Evolutionary conservation across 2,113 vertebrate genomes (phyloP).

Genomic region (Okapia johnstoni): DNA sequence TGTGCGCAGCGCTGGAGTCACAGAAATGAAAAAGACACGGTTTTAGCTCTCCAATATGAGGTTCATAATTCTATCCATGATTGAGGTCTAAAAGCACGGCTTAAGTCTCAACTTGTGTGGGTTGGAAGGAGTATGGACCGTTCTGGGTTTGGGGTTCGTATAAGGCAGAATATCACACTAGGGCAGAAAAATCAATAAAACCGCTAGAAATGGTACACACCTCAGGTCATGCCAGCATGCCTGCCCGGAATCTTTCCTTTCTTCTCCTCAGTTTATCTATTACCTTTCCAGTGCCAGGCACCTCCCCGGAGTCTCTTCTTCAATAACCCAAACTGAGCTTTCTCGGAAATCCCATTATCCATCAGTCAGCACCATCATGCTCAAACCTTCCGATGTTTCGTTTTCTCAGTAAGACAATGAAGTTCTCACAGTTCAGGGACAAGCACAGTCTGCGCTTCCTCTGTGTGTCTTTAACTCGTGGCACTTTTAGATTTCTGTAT

Average conservation of each 20-base stretch:
- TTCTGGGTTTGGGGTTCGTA: not conserved
- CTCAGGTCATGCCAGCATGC: not conserved
- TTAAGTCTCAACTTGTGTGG: not conserved
- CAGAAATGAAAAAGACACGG: not conserved
- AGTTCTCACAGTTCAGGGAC: not conserved
- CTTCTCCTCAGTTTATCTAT: not conserved
- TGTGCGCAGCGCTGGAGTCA: not conserved
- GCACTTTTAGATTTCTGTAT: not conserved
- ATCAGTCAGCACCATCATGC: not conserved
- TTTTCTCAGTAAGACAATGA: not conserved
- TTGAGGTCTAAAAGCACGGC: not conserved
- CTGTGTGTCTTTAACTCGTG: not conserved
- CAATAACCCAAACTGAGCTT: not conserved
- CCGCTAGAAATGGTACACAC: rapidly evolving
- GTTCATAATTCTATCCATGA: not conserved
- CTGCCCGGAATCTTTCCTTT: not conserved
- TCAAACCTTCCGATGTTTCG: not conserved
- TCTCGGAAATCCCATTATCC: not conserved
- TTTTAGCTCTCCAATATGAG: not conserved
- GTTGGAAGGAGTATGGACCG: not conserved
- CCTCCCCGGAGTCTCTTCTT: not conserved
- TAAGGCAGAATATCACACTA: not conserved
- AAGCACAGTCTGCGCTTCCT: not conserved
- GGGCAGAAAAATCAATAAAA: not conserved
- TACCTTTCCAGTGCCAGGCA: not conserved